A percentile compares a stretch with the other conserved stretches of the same genome.
Evolutionary conservation across 2,797 vertebrate species (phyloP).

Genomic region (Okamejei kenojei): DNA sequence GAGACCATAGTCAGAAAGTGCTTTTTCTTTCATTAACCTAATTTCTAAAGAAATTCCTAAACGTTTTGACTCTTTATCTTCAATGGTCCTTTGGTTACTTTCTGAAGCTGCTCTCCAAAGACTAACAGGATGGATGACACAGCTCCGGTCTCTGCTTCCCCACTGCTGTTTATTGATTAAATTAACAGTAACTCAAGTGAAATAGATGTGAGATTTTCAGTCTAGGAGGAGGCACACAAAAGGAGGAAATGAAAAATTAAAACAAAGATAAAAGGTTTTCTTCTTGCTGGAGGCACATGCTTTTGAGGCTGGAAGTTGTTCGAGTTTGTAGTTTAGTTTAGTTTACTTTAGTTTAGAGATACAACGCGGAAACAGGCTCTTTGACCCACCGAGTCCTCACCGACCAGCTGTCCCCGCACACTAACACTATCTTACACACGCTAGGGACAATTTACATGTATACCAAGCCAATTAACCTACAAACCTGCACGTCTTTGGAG

Average conservation of each 20-base stretch:
- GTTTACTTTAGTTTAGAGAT: too few relatives aligned
- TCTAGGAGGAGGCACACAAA: slow-evolving; percentile 57
- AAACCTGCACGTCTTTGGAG: too few relatives aligned
- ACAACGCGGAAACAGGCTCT: too few relatives aligned
- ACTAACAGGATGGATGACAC: slow-evolving; percentile 48
- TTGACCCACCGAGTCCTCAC: too few relatives aligned
- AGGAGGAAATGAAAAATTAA: slow-evolving; percentile 56
- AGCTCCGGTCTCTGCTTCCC: slow-evolving; percentile 53
- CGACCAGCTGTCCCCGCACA: too few relatives aligned
- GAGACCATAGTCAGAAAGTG: neutral
- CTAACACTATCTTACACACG: too few relatives aligned
- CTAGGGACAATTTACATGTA: too few relatives aligned
- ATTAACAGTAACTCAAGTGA: slow-evolving; percentile 61
- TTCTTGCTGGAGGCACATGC: slow-evolving; percentile 47
- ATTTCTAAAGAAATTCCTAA: neutral
- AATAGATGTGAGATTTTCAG: slow-evolving; percentile 58
- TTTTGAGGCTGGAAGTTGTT: slow-evolving; percentile 26
- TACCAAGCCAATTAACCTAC: too few relatives aligned
- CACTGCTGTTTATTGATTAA: slow-evolving; percentile 60
- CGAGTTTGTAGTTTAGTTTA: neutral
- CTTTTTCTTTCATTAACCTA: neutral
- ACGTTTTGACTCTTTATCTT: slow-evolving; percentile 29
- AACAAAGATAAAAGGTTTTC: slow-evolving; percentile 51
- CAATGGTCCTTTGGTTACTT: slow-evolving; percentile 40
- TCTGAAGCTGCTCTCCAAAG: slow-evolving; percentile 47